These are phyloP conservation scores for Syrmaticus mikado DNA, from an alignment of 2,113 vertebrate species.

Conservation along the genomic window DNA sequence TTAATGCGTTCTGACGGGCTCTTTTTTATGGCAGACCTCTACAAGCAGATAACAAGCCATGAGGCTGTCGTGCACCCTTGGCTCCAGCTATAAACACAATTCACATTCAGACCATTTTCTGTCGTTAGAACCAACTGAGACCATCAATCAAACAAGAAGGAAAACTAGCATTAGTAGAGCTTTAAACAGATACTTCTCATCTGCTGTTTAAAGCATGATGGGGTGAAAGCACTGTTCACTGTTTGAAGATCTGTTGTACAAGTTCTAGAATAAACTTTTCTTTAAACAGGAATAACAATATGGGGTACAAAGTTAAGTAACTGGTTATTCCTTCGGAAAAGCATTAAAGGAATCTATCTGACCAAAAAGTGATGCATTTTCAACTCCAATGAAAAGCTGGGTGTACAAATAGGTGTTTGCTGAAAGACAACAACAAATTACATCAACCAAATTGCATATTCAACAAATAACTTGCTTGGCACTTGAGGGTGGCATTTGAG, in stretches of 20 bases:
- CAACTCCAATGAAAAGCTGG: not conserved
- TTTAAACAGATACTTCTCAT: constrained; percentile 45
- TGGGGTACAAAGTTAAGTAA: not conserved
- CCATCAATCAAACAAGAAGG: constrained; percentile 61
- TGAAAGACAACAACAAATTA: constrained; percentile 45
- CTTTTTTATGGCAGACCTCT: not conserved
- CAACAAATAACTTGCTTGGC: constrained; percentile 30
- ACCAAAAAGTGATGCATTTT: not conserved
- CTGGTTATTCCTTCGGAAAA: not conserved
- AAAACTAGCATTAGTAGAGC: constrained; percentile 54
- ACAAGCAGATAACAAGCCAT: constrained; percentile 23
- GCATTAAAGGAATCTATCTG: not conserved
- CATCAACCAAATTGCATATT: constrained; percentile 22
- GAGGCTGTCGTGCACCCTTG: constrained; percentile 3
- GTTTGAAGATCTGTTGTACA: constrained; percentile 40
- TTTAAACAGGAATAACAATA: constrained; percentile 9
- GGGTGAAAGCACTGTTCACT: not conserved
- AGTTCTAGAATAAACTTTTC: constrained; percentile 40
- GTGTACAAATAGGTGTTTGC: not conserved
- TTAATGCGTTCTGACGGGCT: constrained; percentile 14
- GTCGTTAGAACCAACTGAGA: constrained; percentile 34
- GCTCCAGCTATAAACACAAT: constrained; percentile 56
- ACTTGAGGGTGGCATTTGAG: constrained; percentile 37
- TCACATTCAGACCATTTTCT: constrained; percentile 57
- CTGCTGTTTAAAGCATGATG: constrained; percentile 38